Base-by-base conservation (phyloP, 2,888 invertebrate genomes). In the Agonum fuliginosum region DNA sequence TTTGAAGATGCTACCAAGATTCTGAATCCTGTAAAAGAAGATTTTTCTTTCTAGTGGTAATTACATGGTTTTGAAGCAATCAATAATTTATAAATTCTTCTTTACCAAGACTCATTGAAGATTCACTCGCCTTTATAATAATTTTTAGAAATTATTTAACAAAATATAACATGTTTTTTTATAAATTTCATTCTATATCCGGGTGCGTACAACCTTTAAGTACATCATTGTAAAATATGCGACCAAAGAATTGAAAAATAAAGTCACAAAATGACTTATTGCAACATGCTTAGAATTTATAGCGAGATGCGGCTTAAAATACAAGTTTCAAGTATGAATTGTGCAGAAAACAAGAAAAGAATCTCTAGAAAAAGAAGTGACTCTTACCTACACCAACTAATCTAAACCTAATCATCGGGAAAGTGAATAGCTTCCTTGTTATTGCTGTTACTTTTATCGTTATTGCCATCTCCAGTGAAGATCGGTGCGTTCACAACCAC, bases 381-480 rank as follows among this genome's bases (percentile, higher is more conserved):
- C 8, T 17, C 10, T 73, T 67, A 79, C 76, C 78, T 78, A 79
- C 54, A 58, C 12, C 27, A 17, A 19, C 19, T 20, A 78, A 78
- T 70, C 19, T 65, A 43, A 75, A 74, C 14, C 83, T 85, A 84
- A 80, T 84, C 84, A 81, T 83, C 81, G 46, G 85, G 86, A 80
- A 86, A 86, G 74, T 80, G 80, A 79, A 84, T 62, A 6, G 14
- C 17, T 17, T 62, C 27, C 34, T 14, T 30, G 8, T 62, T 27
- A 1, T 17, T 14, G 8, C 3, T 54, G 27, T n/a, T 22, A n/a
- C 8, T 30, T 5, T 30, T 30, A 30, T 30, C 8, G 22, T n/a
- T 78, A 58, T 81, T 82, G 75, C 81, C 83, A 41, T 46, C 67
- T 54, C 79, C 73, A 80, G 76, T 77, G 80, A 80, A 78, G 51